phyloP scores from a whole-genome alignment of 2,888 invertebrate genomes.

The Rambutsinella grinnellia region DNA sequence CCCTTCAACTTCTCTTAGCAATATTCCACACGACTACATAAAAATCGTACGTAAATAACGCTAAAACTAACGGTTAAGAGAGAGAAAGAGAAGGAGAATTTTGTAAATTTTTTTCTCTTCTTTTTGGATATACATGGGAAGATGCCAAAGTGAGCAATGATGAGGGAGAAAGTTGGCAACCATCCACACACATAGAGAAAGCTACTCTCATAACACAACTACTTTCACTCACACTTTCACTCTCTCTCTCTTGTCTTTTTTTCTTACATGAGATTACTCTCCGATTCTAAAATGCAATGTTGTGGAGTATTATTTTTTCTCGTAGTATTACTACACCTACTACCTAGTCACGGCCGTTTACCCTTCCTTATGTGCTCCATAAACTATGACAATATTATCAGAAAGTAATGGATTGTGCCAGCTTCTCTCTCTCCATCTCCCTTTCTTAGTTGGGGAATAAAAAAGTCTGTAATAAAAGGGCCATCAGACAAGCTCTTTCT shows the following conservation, averaged over 20 bases:
- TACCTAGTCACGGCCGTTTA: conserved; percentile 54
- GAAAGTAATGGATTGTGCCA: conserved; percentile 51
- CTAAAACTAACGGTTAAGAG: conserved; percentile 35
- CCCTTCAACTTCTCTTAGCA: conserved; percentile 1
- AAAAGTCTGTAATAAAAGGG: conserved; percentile 24
- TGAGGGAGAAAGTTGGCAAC: conserved; percentile 51
- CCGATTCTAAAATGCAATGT: conserved; percentile 37
- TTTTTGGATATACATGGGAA: conserved; percentile 56
- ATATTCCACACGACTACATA: conserved; percentile 42
- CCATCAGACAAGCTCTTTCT: background rate
- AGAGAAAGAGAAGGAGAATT: conserved; percentile 42
- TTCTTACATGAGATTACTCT: conserved; percentile 42
- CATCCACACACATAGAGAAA: conserved; percentile 5
- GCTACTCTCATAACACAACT: conserved; percentile 30
- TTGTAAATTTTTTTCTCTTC: no score
- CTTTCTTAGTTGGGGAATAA: background rate
- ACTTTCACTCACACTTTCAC: conserved; percentile 36
- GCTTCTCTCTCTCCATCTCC: conserved; percentile 2
- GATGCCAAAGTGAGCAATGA: conserved; percentile 57
- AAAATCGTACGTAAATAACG: conserved; percentile 52
- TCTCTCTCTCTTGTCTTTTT: conserved; percentile 24
- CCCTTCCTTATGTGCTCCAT: conserved; percentile 54
- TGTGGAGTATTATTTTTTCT: background rate
- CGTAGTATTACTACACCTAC: conserved; percentile 11
- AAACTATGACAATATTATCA: conserved; percentile 49